Evolutionary conservation across 2,888 invertebrate species (phyloP).

Genomic region (Spodoptera exigua): DNA sequence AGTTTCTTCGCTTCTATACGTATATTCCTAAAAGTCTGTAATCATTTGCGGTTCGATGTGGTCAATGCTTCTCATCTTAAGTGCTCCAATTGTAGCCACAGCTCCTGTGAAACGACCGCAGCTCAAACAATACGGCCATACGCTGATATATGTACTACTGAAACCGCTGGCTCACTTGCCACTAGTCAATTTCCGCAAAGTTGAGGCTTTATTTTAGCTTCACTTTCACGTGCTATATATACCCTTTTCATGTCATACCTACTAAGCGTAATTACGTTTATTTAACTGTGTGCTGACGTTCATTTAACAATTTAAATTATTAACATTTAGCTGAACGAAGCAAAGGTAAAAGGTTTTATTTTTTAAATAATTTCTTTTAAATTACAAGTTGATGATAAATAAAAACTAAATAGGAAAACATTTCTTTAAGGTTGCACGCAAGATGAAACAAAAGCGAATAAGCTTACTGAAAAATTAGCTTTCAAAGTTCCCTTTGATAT

Average conservation of each 20-base stretch:
- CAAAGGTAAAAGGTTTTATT: too few species aligned
- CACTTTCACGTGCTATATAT: neutral
- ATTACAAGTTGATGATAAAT: too few species aligned
- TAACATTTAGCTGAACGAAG: too few species aligned
- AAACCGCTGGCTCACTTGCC: conserved; percentile 1
- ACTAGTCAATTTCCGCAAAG: conserved; percentile 25
- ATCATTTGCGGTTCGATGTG: conserved; percentile 9
- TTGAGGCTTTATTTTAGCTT: conserved; percentile 4
- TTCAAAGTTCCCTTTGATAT: too few species aligned
- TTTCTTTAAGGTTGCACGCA: too few species aligned
- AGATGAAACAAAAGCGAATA: too few species aligned
- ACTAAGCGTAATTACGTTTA: neutral
- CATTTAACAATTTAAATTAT: too few species aligned
- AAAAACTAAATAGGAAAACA: too few species aligned
- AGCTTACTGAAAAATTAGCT: too few species aligned
- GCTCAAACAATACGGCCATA: neutral
- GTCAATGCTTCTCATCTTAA: conserved; percentile 2
- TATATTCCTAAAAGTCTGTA: conserved; percentile 6
- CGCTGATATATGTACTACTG: neutral
- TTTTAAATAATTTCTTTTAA: too few species aligned
- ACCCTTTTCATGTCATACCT: neutral
- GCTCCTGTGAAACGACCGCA: conserved; percentile 3
- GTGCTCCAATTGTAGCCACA: conserved; percentile 4
- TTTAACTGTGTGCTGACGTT: too few species aligned
- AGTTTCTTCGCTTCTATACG: conserved; percentile 17